These are phyloP conservation scores for Laticauda laticaudata DNA, from an alignment of 2,113 vertebrate species.

Conservation along the genomic window DNA sequence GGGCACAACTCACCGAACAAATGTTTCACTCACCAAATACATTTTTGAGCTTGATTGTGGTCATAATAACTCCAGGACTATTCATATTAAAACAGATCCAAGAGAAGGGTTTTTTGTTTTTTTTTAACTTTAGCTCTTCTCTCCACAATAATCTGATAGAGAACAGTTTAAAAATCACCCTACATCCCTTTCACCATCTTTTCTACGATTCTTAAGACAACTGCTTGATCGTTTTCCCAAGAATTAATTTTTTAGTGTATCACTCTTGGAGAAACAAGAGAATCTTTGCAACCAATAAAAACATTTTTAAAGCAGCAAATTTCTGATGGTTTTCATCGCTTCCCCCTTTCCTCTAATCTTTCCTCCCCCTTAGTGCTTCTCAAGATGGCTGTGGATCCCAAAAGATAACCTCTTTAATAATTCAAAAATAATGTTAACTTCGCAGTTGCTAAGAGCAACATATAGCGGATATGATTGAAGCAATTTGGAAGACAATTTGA, in stretches of 20 bases:
- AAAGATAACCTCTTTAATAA: conserved; percentile 15
- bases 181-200: neutral
- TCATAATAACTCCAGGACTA: neutral
- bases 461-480: conserved; percentile 59
- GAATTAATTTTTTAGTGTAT: neutral
- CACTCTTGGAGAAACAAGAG: neutral
- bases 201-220: neutral
- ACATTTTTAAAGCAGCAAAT: neutral
- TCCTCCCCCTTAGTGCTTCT: conserved; percentile 33
- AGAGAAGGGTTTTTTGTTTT: neutral
- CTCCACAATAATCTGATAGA: neutral
- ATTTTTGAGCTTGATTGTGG: neutral
- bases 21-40: neutral
- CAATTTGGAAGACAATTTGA: conserved; percentile 61
- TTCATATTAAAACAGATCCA: neutral
- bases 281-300: neutral
- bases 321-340: conserved; percentile 23
- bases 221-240: neutral
- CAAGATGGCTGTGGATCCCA: conserved; percentile 31
- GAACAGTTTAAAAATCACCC: neutral
- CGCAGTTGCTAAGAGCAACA: conserved; percentile 63
- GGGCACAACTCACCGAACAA: neutral
- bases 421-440: conserved; percentile 42
- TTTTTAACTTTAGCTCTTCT: neutral
- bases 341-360: neutral